Evolutionary conservation across 1,140 invertebrate genomes (phyloP), one percentile per base, ranked within the genome.

Genomic region (Cydia amplana): DNA sequence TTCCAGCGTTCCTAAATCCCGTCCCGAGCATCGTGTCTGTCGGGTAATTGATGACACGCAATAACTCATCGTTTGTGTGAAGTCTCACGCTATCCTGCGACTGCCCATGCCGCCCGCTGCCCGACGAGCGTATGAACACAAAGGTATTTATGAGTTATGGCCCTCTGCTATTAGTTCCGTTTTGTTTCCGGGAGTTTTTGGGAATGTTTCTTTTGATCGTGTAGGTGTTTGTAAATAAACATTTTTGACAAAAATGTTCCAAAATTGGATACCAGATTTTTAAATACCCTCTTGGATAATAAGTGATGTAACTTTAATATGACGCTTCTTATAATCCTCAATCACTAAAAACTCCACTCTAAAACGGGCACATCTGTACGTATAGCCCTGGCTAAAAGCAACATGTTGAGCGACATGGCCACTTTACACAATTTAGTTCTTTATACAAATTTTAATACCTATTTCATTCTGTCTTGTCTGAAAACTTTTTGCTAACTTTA

Each of bases 31-130:
- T 84, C 81, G 74, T 85, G 81, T 84, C 82, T 82, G 83, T 83
- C 83, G 81, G 82, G 87, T 91, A 90, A 91, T 90, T 89, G 89
- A 91, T 90, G 88, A 85, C 86, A 83, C 74, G 85, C 84, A 87
- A 91, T 91, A 91, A 88, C 84, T 91, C 88, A 91, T 90, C 86
- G 86, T 89, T 89, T 88, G 89, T 89, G 85, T 86, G 82, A 82
- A 83, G 81, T 90, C 88, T 83, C 86, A 87, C 86, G 87, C 84
- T 85, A 83, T 36, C 73, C 73, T 70, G 40, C 23, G 51, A 60
- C 55, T 73, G 51, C 20, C 43, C 23, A 73, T 73, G 65, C 65
- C 65, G 72, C 36, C 40, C 72, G 46, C 36, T 43, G 46, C 36
- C 72, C 72, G 36, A 49, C 55, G 43, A 73, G 25, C 51, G 43